Conservation (phyloP, 1,140 invertebrate genomes). For the Stratiolaelaps scimitus region DNA sequence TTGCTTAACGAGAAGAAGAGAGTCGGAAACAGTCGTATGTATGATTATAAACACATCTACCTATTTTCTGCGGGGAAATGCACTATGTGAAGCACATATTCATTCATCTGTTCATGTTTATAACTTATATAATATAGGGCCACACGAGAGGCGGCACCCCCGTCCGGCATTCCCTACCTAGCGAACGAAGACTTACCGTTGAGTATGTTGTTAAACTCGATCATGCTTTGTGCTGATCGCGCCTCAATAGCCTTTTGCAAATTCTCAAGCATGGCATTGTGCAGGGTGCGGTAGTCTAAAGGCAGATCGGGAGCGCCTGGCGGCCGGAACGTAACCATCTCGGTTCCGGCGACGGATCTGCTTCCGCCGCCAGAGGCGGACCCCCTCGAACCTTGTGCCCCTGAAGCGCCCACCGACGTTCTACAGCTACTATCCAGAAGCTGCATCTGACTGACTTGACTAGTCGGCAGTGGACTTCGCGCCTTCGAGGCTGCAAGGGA, state of each 20-base stretch:
- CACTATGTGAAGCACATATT: neutral
- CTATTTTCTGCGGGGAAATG: no score
- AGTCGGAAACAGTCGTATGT: no score
- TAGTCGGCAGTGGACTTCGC: slow-evolving; percentile 28
- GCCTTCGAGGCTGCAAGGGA: slow-evolving; percentile 26
- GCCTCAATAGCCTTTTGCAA: slow-evolving; percentile 24
- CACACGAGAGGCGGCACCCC: no score
- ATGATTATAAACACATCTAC: no score
- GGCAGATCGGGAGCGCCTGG: neutral
- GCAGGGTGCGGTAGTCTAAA: slow-evolving; percentile 23
- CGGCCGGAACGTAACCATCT: no score
- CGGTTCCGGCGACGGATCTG: no score
- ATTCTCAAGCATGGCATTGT: slow-evolving; percentile 26
- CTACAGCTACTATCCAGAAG: slow-evolving; percentile 6
- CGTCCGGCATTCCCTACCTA: neutral
- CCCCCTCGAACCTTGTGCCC: no score
- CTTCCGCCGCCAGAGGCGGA: no score
- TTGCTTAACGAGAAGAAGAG: no score
- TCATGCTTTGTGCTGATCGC: neutral
- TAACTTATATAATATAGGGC: neutral
- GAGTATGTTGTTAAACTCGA: slow-evolving; percentile 21
- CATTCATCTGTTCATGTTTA: neutral
- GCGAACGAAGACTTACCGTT: neutral
- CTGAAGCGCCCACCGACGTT: no score
- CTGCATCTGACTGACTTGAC: slow-evolving; percentile 27